Evolutionary conservation across 2,113 vertebrate species (phyloP).

Genomic region (Elaphurus davidianus): DNA sequence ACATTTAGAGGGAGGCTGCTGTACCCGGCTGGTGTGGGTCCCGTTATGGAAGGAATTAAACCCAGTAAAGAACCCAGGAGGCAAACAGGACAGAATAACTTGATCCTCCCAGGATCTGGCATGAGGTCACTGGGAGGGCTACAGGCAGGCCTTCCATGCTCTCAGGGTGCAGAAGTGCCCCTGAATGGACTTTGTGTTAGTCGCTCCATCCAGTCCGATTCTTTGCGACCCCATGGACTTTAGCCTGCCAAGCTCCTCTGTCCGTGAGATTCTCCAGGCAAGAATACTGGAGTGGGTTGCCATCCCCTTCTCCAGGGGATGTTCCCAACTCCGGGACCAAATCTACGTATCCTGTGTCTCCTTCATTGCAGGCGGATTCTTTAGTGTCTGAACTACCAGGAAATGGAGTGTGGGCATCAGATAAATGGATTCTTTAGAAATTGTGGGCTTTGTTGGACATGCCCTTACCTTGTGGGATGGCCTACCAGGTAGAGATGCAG

Average conservation of each 20-base stretch:
- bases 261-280: no score
- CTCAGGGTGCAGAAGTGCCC: neutral
- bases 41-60: neutral
- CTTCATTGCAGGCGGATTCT: no score
- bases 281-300: no score
- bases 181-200: neutral
- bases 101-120: neutral
- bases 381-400: no score
- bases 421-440: neutral
- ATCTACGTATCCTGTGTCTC: no score
- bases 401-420: neutral
- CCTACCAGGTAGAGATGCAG: neutral
- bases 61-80: neutral
- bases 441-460: neutral
- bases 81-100: neutral
- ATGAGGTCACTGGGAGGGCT: neutral
- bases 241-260: no score
- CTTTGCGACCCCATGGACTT: neutral
- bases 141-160: neutral
- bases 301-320: no score
- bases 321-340: no score
- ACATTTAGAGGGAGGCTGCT: neutral
- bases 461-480: neutral
- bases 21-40: fast-evolving
- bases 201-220: fast-evolving